Base-by-base conservation (phyloP, 2,113 vertebrate species). In the Passer domesticus region DNA sequence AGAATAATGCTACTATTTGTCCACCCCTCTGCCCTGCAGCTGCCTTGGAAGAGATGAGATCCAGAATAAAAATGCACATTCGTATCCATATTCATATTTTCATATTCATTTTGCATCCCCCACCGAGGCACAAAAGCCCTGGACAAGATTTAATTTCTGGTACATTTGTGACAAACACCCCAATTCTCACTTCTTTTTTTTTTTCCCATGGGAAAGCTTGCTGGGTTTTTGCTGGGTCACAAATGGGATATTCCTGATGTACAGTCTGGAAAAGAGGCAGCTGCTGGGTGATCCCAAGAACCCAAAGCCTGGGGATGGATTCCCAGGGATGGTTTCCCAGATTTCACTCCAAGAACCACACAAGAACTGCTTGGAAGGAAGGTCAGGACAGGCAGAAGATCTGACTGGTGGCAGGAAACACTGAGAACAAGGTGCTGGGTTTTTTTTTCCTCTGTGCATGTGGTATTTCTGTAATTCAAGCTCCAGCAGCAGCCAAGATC, bases 391-490 rank as follows among this genome's bases (percentile, higher is more conserved):
- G 37, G 84, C 63, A 85, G 70, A 84, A 6, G 37, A 67, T 63
- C 27, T 67, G 75, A 22, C 24, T 77, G 15, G 74, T 67, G 43
- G 25, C 82, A 94, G 87, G 59, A 93, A 95, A 74, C 44, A 49
- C 2, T 35, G 63, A 95, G 81, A 92, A 87, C n/a, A 66, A 62
- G 56, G 62, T 68, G 7, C 11, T 59, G 49, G 13, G 10, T 7
- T 52, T 33, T 10, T 46, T 58, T 10, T 13, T 11, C n/a, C n/a
- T n/a, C 44, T 46, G 52, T 68, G 53, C 70, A 47, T 75, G 80
- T 79, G 80, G 35, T 86, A 50, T 55, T 91, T 93, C 60, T 94
- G 79, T n/a, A 81, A 86, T 39, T 90, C 64, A n/a, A 73, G 49
- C 39, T 91, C 25, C 66, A 70, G 68, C 81, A 78, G 83, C 78